These are phyloP conservation scores for Drosophila kokeensis DNA, from an alignment of 2,888 invertebrate species.

Conservation along the genomic window DNA sequence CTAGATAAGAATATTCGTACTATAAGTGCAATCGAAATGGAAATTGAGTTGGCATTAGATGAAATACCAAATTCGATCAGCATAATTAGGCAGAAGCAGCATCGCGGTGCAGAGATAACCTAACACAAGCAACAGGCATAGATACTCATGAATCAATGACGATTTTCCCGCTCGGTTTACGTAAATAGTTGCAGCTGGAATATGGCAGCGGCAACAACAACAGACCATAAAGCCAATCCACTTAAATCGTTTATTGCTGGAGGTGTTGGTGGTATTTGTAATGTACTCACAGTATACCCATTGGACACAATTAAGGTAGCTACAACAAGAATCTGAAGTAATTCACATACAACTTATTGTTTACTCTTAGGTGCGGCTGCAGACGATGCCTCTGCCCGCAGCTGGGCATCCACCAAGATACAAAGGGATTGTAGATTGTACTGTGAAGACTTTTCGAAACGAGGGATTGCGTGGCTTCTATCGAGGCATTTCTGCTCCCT, in stretches of 20 bases:
- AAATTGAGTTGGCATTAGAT: slow-evolving; percentile 34
- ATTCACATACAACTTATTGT: slow-evolving; percentile 1
- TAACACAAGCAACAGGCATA: slow-evolving; percentile 44
- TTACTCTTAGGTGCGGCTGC: slow-evolving; percentile 92
- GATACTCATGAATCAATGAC: slow-evolving; percentile 35
- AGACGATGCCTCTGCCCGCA: slow-evolving; percentile 95
- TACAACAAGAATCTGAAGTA: not conserved
- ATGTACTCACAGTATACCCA: slow-evolving; percentile 97
- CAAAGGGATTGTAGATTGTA: slow-evolving; percentile 96
- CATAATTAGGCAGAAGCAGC: slow-evolving; percentile 43
- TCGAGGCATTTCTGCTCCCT: slow-evolving; percentile 95
- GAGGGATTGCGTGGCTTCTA: slow-evolving; percentile 95
- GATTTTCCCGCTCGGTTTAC: slow-evolving; percentile 52
- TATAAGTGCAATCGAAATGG: slow-evolving; percentile 44
- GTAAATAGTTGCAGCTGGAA: slow-evolving; percentile 43
- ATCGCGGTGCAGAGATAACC: slow-evolving; percentile 43
- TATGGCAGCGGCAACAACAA: slow-evolving; percentile 14
- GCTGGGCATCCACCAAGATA: slow-evolving; percentile 92
- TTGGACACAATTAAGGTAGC: slow-evolving; percentile 96
- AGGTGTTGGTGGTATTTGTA: slow-evolving; percentile 97
- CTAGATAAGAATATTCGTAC: slow-evolving; percentile 28
- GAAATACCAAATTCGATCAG: slow-evolving; percentile 30
- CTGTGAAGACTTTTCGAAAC: slow-evolving; percentile 93
- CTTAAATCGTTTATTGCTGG: slow-evolving; percentile 98
- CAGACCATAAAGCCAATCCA: slow-evolving; percentile 88